Evolutionary conservation across 2,888 invertebrate genomes (phyloP).

Genomic region (Trichopria drosophilae): DNA sequence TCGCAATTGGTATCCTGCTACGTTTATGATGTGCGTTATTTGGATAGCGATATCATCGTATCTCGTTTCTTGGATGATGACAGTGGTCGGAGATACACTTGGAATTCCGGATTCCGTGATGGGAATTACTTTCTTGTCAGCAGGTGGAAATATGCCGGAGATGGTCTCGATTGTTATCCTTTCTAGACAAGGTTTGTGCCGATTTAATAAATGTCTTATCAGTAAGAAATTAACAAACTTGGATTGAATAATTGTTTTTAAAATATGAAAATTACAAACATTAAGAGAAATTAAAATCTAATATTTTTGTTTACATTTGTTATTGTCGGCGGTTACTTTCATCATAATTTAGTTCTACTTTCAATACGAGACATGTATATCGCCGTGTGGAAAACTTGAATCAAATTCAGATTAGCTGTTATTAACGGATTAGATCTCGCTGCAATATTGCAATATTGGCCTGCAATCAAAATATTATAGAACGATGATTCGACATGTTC

Average conservation of each 20-base stretch:
- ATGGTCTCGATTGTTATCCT: conserved; percentile 82
- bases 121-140: conserved; percentile 89
- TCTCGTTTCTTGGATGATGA: conserved; percentile 89
- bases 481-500: no score
- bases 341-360: no score
- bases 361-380: no score
- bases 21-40: conserved; percentile 83
- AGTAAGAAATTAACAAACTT: conserved; percentile 6
- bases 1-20: conserved; percentile 70
- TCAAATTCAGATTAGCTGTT: no score
- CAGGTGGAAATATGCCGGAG: conserved; percentile 88
- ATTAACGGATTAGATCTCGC: no score
- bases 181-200: conserved; percentile 73
- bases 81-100: conserved; percentile 78
- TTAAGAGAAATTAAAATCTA: no score
- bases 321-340: no score
- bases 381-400: no score
- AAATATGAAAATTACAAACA: no score
- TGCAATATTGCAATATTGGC: no score
- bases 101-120: conserved; percentile 84
- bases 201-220: not conserved
- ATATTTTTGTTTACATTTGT: no score
- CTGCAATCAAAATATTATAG: no score
- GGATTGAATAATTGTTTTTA: conserved; percentile 2
- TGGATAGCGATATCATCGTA: conserved; percentile 87